Conservation (phyloP, 1,140 invertebrate species). For the Brachionus rubens region DNA sequence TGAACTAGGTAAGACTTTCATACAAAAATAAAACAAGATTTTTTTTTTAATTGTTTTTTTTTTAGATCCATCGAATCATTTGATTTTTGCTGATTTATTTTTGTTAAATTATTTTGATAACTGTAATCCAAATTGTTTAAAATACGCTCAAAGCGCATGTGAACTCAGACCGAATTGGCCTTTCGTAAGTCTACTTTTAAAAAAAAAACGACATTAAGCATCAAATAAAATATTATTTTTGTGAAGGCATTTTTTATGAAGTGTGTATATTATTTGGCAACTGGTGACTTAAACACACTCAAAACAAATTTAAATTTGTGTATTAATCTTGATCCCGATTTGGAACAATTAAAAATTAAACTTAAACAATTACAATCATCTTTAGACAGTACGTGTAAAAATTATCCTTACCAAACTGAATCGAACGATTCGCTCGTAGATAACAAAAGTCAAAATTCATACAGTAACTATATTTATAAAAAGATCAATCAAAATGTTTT, state of each 20-base stretch:
- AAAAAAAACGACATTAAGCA: neutral
- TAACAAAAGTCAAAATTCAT: neutral
- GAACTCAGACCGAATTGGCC: conserved; percentile 41
- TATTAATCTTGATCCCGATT: neutral
- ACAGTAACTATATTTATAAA: neutral
- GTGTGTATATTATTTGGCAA: neutral
- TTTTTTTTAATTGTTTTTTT: neutral
- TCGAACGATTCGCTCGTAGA: neutral
- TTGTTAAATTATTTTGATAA: conserved; percentile 34
- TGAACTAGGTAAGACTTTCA: conserved; percentile 9
- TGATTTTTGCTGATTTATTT: conserved; percentile 45
- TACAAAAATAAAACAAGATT: neutral
- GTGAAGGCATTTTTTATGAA: conserved; percentile 40
- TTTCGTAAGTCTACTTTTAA: conserved; percentile 29
- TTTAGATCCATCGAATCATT: conserved; percentile 41
- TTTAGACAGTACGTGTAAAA: neutral
- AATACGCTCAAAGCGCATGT: conserved; percentile 35
- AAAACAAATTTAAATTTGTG: conserved; percentile 1
- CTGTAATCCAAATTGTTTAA: conserved; percentile 16
- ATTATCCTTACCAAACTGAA: neutral
- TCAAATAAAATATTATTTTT: neutral
- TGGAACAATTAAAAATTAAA: neutral
- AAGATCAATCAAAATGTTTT: neutral
- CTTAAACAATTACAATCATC: neutral
- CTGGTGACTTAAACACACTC: neutral